Conservation (phyloP, 2,888 invertebrate genomes). For the Meghimatium bilineatum region DNA sequence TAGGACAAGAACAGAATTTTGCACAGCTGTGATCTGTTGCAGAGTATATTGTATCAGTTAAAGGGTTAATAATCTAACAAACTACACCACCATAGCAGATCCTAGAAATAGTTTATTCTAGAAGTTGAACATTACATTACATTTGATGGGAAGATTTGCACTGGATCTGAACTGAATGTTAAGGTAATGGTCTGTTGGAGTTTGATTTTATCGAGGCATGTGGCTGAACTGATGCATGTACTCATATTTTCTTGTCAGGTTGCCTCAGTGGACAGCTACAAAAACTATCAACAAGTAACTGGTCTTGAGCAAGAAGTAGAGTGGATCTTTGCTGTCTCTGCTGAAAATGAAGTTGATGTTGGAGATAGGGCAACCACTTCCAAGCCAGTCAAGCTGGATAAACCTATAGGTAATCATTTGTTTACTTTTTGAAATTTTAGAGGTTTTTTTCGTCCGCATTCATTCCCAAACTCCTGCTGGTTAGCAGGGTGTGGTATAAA, state of each 20-base stretch:
- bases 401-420: conserved; percentile 64
- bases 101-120: too few species aligned
- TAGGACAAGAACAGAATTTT: too few species aligned
- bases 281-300: conserved; percentile 57
- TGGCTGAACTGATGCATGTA: not conserved
- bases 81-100: too few species aligned
- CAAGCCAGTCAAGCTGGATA: conserved; percentile 63
- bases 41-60: too few species aligned
- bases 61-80: too few species aligned
- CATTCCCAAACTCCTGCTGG: too few species aligned
- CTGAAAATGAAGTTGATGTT: conserved; percentile 75
- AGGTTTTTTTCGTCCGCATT: too few species aligned
- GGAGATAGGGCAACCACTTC: conserved; percentile 63
- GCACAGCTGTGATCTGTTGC: too few species aligned
- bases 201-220: not conserved
- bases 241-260: conserved; percentile 17
- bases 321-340: conserved; percentile 75
- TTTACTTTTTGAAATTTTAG: not conserved
- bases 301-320: conserved; percentile 69
- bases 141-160: too few species aligned
- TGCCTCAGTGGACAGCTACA: conserved; percentile 62
- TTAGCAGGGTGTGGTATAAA: too few species aligned
- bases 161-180: too few species aligned
- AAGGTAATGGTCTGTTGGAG: not conserved
- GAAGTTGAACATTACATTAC: too few species aligned